Conservation (phyloP, 2,113 vertebrate genomes). For the Castor canadensis region DNA sequence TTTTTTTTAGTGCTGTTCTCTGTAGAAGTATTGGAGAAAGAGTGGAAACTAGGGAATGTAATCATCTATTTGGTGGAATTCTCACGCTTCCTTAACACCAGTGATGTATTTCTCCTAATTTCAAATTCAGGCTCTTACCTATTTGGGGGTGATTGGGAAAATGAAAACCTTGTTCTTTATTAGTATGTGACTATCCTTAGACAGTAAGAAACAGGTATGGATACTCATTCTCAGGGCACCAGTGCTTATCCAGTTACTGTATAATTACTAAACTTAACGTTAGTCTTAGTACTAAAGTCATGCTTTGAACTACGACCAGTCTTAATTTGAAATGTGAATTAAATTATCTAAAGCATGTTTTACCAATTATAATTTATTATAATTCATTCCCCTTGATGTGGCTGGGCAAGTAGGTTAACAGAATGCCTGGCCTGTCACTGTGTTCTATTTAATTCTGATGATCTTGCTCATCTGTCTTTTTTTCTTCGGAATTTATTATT, state of each 20-base stretch:
- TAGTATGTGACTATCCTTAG: background rate
- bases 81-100: background rate
- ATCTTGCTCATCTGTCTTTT: background rate
- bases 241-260: background rate
- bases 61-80: background rate
- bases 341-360: conserved; percentile 34
- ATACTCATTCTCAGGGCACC: background rate
- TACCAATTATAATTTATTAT: background rate
- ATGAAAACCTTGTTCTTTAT: conserved; percentile 4
- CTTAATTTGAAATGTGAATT: conserved; percentile 47
- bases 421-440: background rate
- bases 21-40: conserved; percentile 29
- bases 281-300: conserved; percentile 2
- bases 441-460: conserved; percentile 29
- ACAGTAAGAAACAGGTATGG: background rate
- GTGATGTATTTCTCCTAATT: conserved; percentile 41
- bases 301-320: conserved; percentile 24
- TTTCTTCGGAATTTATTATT: conserved; percentile 16
- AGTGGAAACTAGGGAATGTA: background rate
- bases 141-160: background rate
- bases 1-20: conserved; percentile 13
- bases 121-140: background rate
- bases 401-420: background rate
- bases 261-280: conserved; percentile 42
- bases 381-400: conserved; percentile 4